phyloP scores from a whole-genome alignment of 2,113 vertebrate genomes.

The Phylloscopus whistleri region DNA sequence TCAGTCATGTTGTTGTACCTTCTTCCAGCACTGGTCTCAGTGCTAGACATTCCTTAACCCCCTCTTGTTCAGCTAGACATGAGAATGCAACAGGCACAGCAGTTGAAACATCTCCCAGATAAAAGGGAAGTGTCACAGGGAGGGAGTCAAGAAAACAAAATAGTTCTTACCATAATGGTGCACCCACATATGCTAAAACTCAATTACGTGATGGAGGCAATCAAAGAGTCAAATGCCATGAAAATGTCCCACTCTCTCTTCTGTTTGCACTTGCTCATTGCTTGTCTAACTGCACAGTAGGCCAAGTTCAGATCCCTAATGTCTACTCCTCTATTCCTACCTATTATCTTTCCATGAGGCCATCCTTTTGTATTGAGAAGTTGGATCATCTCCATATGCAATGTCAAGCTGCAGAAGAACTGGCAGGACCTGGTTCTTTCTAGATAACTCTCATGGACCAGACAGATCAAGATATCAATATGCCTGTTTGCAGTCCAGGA shows the following conservation, averaged over 20 bases:
- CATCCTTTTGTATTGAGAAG: background rate
- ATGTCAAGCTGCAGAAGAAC: background rate
- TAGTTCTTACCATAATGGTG: background rate
- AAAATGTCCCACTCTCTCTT: background rate
- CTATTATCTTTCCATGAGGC: background rate
- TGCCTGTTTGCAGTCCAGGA: background rate
- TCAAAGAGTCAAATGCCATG: background rate
- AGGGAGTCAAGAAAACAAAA: background rate
- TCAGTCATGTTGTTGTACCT: background rate
- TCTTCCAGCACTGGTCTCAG: background rate
- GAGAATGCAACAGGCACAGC: background rate
- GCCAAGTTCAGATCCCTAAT: background rate
- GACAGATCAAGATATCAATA: background rate
- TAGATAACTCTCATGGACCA: background rate
- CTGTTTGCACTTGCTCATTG: background rate
- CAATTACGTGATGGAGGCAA: background rate
- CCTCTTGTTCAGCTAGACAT: background rate
- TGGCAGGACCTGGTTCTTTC: background rate
- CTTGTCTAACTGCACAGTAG: background rate
- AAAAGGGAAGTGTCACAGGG: background rate
- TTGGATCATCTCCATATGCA: background rate
- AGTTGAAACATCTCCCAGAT: background rate
- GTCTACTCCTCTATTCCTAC: background rate
- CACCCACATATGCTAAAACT: background rate
- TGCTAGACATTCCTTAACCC: background rate